These are phyloP conservation scores for Centropus unirufus DNA, from an alignment of 2,113 vertebrate species.

Conservation along the genomic window DNA sequence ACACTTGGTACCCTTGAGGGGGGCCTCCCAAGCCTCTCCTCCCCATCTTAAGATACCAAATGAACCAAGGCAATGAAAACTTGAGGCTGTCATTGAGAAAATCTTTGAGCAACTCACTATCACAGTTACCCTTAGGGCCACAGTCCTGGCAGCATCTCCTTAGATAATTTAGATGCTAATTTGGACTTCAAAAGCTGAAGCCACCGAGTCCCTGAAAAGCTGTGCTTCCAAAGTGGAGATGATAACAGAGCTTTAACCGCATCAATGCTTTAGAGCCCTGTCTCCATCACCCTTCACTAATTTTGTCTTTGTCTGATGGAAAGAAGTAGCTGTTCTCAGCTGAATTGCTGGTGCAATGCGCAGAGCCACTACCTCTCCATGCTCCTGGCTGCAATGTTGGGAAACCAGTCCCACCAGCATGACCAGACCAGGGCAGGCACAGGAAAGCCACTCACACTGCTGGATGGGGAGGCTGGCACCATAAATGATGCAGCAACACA, in stretches of 20 bases:
- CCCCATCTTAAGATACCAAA: background rate
- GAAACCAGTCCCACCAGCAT: background rate
- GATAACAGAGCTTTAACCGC: background rate
- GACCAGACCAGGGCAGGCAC: background rate
- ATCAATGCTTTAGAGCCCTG: background rate
- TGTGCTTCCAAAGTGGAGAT: background rate
- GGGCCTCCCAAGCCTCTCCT: background rate
- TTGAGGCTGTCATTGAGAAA: background rate
- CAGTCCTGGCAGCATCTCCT: background rate
- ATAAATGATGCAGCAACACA: background rate
- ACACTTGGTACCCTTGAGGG: background rate
- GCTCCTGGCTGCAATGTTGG: background rate
- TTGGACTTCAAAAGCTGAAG: background rate
- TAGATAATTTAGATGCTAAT: background rate
- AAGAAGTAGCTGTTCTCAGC: slow-evolving; percentile 11
- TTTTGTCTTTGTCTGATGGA: background rate
- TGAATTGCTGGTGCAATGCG: background rate
- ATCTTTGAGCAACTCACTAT: background rate
- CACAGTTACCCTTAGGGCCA: background rate
- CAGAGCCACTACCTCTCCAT: background rate
- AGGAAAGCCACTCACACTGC: background rate
- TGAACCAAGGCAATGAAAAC: background rate
- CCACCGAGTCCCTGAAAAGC: background rate
- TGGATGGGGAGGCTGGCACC: background rate
- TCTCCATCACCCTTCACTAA: background rate